These are phyloP conservation scores for Andricus quercusramuli DNA, from an alignment of 2,888 invertebrate genomes.

Conservation along the genomic window DNA sequence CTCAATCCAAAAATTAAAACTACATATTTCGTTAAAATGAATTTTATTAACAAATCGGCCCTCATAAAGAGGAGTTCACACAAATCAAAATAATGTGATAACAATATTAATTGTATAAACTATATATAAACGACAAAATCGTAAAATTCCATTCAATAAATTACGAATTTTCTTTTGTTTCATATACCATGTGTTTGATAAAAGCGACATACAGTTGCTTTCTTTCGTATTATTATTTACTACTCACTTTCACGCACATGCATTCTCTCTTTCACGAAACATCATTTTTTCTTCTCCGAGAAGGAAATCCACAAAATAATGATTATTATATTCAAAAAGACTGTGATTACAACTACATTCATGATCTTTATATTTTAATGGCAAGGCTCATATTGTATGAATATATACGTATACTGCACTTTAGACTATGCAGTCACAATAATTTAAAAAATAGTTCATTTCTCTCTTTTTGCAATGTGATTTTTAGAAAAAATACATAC, in stretches of 20 bases:
- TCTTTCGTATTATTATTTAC: neutral
- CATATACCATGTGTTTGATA: neutral
- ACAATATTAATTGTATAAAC: neutral
- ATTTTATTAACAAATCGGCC: slow-evolving; percentile 21
- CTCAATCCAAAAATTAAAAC: neutral
- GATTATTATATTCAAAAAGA: neutral
- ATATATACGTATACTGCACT: neutral
- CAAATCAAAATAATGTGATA: neutral
- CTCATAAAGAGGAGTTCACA: slow-evolving; percentile 8
- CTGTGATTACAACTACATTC: slow-evolving; percentile 15
- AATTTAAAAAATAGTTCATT: neutral
- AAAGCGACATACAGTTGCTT: neutral
- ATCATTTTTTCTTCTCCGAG: neutral
- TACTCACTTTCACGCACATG: neutral
- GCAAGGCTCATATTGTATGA: neutral
- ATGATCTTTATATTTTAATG: neutral
- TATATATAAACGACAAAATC: neutral
- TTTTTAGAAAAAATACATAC: neutral
- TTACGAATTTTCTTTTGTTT: neutral
- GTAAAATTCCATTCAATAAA: slow-evolving; percentile 9
- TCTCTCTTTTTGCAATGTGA: neutral
- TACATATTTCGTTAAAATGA: neutral
- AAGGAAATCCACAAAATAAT: neutral
- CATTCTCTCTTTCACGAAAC: neutral
- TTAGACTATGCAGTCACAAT: neutral